Conservation (phyloP, 1,140 invertebrate genomes). For the Ctenoplectra terminalis region DNA sequence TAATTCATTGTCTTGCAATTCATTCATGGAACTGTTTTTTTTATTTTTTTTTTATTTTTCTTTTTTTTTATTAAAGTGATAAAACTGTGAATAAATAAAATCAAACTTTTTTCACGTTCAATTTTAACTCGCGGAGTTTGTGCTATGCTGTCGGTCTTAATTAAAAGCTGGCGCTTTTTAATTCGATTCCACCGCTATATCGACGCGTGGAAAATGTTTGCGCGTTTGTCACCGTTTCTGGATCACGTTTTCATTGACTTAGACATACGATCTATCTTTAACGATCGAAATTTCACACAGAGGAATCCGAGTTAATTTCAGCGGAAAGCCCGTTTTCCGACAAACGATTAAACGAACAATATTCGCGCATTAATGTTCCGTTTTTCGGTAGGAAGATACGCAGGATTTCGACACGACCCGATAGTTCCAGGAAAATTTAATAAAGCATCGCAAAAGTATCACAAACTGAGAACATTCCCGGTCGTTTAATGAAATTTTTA, state of each 20-base stretch:
- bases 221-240: not conserved
- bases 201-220: not conserved
- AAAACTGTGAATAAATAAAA: not conserved
- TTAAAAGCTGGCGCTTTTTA: not conserved
- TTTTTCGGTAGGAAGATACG: too few relatives aligned
- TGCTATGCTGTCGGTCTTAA: not conserved
- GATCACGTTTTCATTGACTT: not conserved
- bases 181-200: not conserved
- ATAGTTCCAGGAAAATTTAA: constrained; percentile 19
- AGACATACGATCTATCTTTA: not conserved
- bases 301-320: not conserved
- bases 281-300: not conserved
- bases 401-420: not conserved
- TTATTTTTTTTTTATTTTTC: too few relatives aligned
- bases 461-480: not conserved
- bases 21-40: not conserved
- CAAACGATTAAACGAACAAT: not conserved
- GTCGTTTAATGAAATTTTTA: constrained; percentile 34
- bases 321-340: not conserved
- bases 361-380: not conserved
- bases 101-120: not conserved
- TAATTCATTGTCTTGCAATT: not conserved
- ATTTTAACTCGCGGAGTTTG: not conserved
- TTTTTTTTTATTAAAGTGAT: too few relatives aligned
- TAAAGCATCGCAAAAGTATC: constrained; percentile 22